Evolutionary conservation across 2,113 vertebrate species (phyloP).

Genomic region (Sardina pilchardus): DNA sequence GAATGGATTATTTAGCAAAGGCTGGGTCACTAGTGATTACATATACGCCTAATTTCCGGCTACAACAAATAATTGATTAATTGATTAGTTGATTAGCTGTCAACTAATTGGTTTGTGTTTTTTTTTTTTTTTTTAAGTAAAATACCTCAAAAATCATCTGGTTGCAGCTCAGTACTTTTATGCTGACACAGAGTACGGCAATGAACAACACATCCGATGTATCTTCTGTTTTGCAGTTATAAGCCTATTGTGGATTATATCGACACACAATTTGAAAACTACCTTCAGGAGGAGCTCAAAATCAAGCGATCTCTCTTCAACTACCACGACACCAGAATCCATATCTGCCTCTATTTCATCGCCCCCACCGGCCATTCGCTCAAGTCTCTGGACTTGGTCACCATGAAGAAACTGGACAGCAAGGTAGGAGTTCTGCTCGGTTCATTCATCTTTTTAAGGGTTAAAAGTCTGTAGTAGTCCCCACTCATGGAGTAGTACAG

Average conservation of each 20-base stretch:
- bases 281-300: constrained; percentile 96
- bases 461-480: not conserved
- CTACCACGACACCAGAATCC: constrained; percentile 94
- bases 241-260: constrained; percentile 98
- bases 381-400: constrained; percentile 94
- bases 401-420: constrained; percentile 94
- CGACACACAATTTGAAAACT: constrained; percentile 97
- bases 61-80: too few relatives aligned
- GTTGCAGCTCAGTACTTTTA: not conserved
- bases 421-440: not conserved
- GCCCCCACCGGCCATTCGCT: constrained; percentile 94
- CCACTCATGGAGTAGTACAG: not conserved
- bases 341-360: constrained; percentile 98
- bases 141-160: too few relatives aligned
- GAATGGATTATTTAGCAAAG: not conserved
- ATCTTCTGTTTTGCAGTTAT: constrained; percentile 78
- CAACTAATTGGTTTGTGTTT: too few relatives aligned
- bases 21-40: not conserved
- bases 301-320: constrained; percentile 97
- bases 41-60: not conserved
- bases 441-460: not conserved
- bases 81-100: too few relatives aligned
- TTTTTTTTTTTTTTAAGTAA: too few relatives aligned
- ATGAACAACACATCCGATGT: not conserved
- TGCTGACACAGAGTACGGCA: too few relatives aligned